Conservation (phyloP, 2,113 vertebrate species). For the Pelvicachromis taeniatus region DNA sequence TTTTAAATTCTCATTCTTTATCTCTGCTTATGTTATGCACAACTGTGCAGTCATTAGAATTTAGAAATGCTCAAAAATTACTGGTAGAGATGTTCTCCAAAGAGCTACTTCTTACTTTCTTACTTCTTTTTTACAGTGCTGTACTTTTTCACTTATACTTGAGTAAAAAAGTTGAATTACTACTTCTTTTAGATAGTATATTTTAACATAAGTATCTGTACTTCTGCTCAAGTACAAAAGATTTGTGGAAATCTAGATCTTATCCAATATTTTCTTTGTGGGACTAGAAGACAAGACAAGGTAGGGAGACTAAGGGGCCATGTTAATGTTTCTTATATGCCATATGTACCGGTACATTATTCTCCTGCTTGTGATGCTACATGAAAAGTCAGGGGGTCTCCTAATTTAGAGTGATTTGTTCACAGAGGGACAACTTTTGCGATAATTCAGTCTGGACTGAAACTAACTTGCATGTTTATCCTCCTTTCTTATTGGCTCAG, state of each 20-base stretch:
- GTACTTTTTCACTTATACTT: background rate
- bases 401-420: background rate
- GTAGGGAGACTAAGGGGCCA: background rate
- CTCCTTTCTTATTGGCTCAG: constrained; percentile 65
- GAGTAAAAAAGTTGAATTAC: background rate
- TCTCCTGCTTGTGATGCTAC: background rate
- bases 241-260: background rate
- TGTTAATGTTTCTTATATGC: background rate
- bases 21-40: no score
- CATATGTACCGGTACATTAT: background rate
- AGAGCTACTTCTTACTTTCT: background rate
- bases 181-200: background rate
- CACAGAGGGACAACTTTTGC: background rate
- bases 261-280: background rate
- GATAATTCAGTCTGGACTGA: background rate
- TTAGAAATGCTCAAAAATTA: background rate
- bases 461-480: background rate
- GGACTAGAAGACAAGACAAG: background rate
- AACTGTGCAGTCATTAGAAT: background rate
- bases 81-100: background rate
- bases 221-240: background rate
- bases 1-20: no score
- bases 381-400: background rate
- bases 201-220: background rate
- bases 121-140: background rate